Percentiles rank a stretch among this genome's conserved stretches.
Conservation (phyloP, 2,888 invertebrate genomes). For the Odontomyia ornata region DNA sequence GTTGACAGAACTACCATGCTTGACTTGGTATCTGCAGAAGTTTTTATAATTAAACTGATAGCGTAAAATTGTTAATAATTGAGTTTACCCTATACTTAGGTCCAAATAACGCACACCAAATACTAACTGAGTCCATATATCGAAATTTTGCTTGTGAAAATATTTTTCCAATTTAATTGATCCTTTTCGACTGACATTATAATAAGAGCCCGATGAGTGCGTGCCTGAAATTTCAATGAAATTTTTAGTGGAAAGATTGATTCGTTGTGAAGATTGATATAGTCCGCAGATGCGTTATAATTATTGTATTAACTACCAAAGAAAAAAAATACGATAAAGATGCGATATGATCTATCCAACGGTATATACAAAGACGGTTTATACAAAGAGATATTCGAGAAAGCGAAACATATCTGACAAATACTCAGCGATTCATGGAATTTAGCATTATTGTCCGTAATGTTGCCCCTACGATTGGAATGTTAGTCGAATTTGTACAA, state of each 20-base stretch:
- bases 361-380: too few relatives aligned
- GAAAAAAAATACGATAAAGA: too few relatives aligned
- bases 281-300: too few relatives aligned
- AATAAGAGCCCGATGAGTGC: slow-evolving; percentile 70
- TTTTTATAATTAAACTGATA: neutral
- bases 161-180: slow-evolving; percentile 59
- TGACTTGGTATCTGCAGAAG: slow-evolving; percentile 4
- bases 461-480: too few relatives aligned
- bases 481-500: too few relatives aligned
- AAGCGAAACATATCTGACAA: too few relatives aligned
- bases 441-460: too few relatives aligned
- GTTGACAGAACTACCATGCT: slow-evolving; percentile 45
- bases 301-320: too few relatives aligned
- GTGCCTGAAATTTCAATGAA: slow-evolving; percentile 66
- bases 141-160: slow-evolving; percentile 74
- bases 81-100: slow-evolving; percentile 78
- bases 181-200: slow-evolving; percentile 56
- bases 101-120: slow-evolving; percentile 86
- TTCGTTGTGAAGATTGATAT: too few relatives aligned
- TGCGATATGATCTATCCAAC: too few relatives aligned
- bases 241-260: neutral
- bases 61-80: slow-evolving; percentile 52
- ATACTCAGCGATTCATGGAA: too few relatives aligned
- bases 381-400: too few relatives aligned
- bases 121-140: slow-evolving; percentile 84